Conservation (phyloP, 2,888 invertebrate genomes). For the Pseudeuparius sepicola region DNA sequence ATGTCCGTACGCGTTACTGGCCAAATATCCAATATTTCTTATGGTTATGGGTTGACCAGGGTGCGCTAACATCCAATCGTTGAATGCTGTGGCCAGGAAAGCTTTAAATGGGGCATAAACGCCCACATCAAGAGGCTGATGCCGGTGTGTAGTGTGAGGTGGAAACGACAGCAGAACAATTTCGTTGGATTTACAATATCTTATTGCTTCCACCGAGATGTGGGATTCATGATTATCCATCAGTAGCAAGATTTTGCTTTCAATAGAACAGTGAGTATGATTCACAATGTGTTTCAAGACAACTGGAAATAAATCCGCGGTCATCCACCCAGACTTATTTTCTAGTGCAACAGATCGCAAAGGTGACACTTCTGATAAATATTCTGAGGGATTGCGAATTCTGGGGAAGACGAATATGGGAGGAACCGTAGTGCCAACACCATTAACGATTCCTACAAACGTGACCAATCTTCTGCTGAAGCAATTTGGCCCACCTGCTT, state of each 20-base stretch:
- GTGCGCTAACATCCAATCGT: conserved; percentile 15
- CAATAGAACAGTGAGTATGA: no score
- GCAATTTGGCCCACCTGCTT: conserved; percentile 11
- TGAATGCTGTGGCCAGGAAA: conserved; percentile 14
- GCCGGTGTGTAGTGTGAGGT: conserved; percentile 12
- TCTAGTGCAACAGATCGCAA: conserved; percentile 12
- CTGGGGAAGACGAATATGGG: conserved; percentile 7
- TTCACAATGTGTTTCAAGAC: no score
- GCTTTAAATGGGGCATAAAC: conserved; percentile 16
- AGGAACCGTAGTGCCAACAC: not conserved
- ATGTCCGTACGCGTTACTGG: conserved; percentile 15
- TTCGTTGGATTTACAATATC: conserved; percentile 8
- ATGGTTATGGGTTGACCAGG: conserved; percentile 14
- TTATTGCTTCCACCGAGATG: conserved; percentile 9
- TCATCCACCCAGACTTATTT: conserved; percentile 18
- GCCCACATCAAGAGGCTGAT: conserved; percentile 14
- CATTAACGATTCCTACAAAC: conserved; percentile 1
- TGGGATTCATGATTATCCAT: no score
- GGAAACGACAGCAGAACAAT: conserved; percentile 14
- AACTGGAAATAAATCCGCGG: no score
- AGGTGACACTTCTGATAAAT: conserved; percentile 13
- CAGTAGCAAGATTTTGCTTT: no score
- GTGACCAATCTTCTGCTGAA: conserved; percentile 6
- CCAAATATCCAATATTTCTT: conserved; percentile 14
- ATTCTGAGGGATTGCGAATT: conserved; percentile 10